These are phyloP conservation scores for Tetraodon nigroviridis DNA, from an alignment of 2,113 vertebrate genomes.

Conservation along the genomic window DNA sequence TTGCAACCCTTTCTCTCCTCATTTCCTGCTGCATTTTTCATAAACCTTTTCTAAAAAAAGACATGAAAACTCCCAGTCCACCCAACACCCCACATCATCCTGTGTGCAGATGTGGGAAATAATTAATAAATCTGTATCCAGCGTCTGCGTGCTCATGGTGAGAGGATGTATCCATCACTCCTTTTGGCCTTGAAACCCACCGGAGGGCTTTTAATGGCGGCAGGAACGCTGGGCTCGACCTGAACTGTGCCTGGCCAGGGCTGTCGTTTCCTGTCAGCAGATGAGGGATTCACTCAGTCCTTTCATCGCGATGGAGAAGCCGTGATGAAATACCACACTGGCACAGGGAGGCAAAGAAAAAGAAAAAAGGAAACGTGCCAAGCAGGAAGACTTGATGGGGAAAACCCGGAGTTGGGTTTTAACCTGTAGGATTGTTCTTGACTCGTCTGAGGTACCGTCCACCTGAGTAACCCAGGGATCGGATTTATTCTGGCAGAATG, in stretches of 20 bases:
- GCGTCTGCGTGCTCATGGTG: conserved; percentile 18
- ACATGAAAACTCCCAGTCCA: conserved; percentile 15
- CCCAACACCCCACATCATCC: conserved; percentile 18
- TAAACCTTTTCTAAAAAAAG: conserved; percentile 1
- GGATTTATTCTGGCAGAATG: conserved; percentile 2
- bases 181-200: conserved; percentile 30
- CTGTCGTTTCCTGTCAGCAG: conserved; percentile 30
- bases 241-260: conserved; percentile 30
- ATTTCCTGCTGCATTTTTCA: conserved; percentile 19
- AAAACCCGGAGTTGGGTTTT: conserved; percentile 1
- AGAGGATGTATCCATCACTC: conserved; percentile 52
- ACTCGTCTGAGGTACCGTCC: conserved; percentile 29
- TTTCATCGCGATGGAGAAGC: conserved; percentile 31
- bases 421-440: conserved; percentile 20
- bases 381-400: not conserved
- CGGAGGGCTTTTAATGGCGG: conserved; percentile 11
- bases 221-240: conserved; percentile 2
- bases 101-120: conserved; percentile 41
- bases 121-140: conserved; percentile 24
- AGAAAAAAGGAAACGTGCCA: not conserved
- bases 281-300: conserved; percentile 22
- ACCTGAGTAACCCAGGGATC: conserved; percentile 14
- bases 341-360: not conserved
- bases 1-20: not conserved
- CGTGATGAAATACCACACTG: conserved; percentile 42